A percentile compares a stretch with the other conserved stretches of the same genome.
phyloP scores from a whole-genome alignment of 2,113 vertebrate genomes.

The Potamarius usumacintae region DNA sequence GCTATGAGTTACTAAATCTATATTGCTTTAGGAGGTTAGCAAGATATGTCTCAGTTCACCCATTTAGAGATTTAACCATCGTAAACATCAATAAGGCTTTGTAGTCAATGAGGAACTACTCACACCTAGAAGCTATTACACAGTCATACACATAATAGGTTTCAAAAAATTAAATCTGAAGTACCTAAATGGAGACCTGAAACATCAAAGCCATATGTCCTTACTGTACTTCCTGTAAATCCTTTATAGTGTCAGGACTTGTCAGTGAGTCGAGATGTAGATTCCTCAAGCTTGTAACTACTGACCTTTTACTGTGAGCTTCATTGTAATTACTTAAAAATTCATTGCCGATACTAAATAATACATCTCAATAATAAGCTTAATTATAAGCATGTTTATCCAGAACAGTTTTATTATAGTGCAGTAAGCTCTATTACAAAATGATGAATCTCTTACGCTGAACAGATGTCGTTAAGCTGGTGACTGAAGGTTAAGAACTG shows the following conservation, averaged over 20 bases:
- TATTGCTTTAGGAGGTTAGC: neutral
- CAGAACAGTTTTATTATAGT: neutral
- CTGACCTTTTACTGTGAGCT: neutral
- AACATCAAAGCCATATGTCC: neutral
- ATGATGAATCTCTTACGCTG: neutral
- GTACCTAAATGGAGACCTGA: neutral
- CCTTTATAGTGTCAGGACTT: neutral
- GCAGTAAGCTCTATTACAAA: neutral
- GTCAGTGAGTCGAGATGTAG: neutral
- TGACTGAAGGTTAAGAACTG: slow-evolving; percentile 28
- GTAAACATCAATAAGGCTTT: neutral
- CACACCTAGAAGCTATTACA: neutral
- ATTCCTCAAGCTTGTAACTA: neutral
- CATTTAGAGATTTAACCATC: neutral
- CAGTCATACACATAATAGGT: neutral
- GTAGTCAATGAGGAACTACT: neutral
- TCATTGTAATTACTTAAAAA: neutral
- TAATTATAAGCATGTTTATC: neutral
- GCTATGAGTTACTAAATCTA: neutral
- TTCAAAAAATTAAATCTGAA: neutral
- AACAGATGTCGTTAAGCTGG: slow-evolving; percentile 8
- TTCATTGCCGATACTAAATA: neutral
- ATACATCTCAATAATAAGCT: neutral
- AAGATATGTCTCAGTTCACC: neutral
- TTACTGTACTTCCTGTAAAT: neutral